These are phyloP conservation scores for Drosophila hamatofila DNA, from an alignment of 2,888 invertebrate species.

Conservation along the genomic window DNA sequence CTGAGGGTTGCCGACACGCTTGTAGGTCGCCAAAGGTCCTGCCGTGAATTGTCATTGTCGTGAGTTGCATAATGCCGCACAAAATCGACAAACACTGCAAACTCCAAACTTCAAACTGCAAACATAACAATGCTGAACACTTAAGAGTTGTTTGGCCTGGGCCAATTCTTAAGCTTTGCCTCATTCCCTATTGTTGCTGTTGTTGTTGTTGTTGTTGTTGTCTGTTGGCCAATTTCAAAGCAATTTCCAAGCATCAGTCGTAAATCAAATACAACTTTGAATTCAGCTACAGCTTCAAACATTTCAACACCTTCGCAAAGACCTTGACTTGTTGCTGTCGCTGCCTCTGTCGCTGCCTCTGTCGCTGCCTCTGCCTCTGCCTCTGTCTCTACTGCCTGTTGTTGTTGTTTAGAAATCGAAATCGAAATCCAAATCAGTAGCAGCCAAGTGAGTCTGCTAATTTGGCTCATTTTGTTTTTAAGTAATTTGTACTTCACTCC, in stretches of 20 bases:
- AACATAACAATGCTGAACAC: slow-evolving; percentile 16
- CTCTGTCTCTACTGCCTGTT: slow-evolving; percentile 41
- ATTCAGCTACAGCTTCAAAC: slow-evolving; percentile 48
- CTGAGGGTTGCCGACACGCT: slow-evolving; percentile 71
- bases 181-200: slow-evolving; percentile 57
- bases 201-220: not conserved
- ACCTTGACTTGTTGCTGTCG: slow-evolving; percentile 66
- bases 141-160: slow-evolving; percentile 49
- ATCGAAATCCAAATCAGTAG: slow-evolving; percentile 72
- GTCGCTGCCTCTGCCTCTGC: slow-evolving; percentile 27
- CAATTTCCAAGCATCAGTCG: slow-evolving; percentile 76
- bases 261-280: slow-evolving; percentile 72
- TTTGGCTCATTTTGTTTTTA: slow-evolving; percentile 79
- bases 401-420: slow-evolving; percentile 70
- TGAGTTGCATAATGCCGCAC: slow-evolving; percentile 81
- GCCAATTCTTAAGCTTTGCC: slow-evolving; percentile 67
- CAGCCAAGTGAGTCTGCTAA: slow-evolving; percentile 76
- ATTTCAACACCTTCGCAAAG: slow-evolving; percentile 80
- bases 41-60: slow-evolving; percentile 81
- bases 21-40: slow-evolving; percentile 81
- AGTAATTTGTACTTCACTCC: slow-evolving; percentile 75
- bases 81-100: slow-evolving; percentile 61
- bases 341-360: slow-evolving; percentile 19
- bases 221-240: slow-evolving; percentile 73
- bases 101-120: slow-evolving; percentile 42